Conservation (phyloP, 2,888 invertebrate species). For the Diaphora mendica region DNA sequence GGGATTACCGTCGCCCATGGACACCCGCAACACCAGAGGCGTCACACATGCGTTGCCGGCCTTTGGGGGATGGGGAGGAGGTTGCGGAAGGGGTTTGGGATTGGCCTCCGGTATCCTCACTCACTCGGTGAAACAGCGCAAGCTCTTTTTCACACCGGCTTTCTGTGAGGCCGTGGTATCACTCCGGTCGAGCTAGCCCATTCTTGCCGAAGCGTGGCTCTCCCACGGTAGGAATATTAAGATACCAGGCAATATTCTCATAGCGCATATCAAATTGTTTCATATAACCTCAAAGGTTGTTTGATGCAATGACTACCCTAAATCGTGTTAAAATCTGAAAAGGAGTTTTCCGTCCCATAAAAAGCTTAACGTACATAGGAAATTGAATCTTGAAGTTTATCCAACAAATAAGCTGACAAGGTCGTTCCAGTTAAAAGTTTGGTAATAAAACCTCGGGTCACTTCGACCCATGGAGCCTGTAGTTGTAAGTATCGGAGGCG, state of each 20-base stretch:
- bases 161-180: too few relatives aligned
- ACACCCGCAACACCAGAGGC: too few relatives aligned
- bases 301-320: background rate
- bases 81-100: too few relatives aligned
- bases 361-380: slow-evolving; percentile 15
- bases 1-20: too few relatives aligned
- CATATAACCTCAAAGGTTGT: background rate
- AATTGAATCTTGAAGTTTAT: slow-evolving; percentile 21
- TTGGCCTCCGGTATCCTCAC: too few relatives aligned
- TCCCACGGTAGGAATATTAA: too few relatives aligned
- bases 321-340: background rate
- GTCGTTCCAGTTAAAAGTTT: slow-evolving; percentile 29
- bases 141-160: too few relatives aligned
- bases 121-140: too few relatives aligned
- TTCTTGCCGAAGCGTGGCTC: too few relatives aligned
- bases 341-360: background rate
- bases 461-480: slow-evolving; percentile 6
- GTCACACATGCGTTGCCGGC: too few relatives aligned
- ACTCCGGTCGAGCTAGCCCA: too few relatives aligned
- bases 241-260: background rate
- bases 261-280: background rate
- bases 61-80: too few relatives aligned
- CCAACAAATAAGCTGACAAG: slow-evolving; percentile 29
- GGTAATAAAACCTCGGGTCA: slow-evolving; percentile 26
- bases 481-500: background rate